phyloP scores from a whole-genome alignment of 2,113 vertebrate genomes.

The Gallinago undulata region DNA sequence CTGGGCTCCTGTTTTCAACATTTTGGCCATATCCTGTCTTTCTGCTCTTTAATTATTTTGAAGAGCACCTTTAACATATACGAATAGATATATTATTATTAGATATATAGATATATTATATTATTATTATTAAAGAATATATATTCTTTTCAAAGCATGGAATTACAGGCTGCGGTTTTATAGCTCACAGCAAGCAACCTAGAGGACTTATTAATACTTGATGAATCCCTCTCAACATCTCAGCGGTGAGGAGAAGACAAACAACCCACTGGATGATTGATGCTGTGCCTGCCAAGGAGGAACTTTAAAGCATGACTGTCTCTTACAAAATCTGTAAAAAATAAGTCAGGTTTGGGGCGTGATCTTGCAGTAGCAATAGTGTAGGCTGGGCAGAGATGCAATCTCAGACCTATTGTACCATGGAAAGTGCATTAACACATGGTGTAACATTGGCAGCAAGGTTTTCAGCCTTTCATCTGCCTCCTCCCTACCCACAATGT shows the following conservation, averaged over 20 bases:
- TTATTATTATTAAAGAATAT: too few relatives aligned
- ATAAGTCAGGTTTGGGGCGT: fast-evolving
- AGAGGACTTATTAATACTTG: constrained; percentile 51
- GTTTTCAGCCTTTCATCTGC: not conserved
- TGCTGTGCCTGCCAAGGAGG: not conserved
- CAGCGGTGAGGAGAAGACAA: not conserved
- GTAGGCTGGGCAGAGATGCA: not conserved
- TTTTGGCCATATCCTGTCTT: not conserved
- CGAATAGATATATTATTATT: not conserved
- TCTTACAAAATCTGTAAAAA: not conserved
- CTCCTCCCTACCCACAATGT: not conserved
- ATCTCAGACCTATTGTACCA: not conserved
- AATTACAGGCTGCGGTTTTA: not conserved
- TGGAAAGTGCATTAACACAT: not conserved
- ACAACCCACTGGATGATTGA: constrained; percentile 20
- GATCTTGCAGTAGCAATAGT: not conserved
- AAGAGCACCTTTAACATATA: not conserved
- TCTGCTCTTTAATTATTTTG: not conserved
- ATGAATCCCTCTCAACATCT: constrained; percentile 25
- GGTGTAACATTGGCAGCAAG: not conserved
- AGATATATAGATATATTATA: too few relatives aligned
- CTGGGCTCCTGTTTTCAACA: not conserved
- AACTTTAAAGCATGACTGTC: not conserved
- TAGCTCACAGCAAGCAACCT: not conserved
- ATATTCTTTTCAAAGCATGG: not conserved